Conservation (phyloP, 2,888 invertebrate species). For the Chorisops tibialis region DNA sequence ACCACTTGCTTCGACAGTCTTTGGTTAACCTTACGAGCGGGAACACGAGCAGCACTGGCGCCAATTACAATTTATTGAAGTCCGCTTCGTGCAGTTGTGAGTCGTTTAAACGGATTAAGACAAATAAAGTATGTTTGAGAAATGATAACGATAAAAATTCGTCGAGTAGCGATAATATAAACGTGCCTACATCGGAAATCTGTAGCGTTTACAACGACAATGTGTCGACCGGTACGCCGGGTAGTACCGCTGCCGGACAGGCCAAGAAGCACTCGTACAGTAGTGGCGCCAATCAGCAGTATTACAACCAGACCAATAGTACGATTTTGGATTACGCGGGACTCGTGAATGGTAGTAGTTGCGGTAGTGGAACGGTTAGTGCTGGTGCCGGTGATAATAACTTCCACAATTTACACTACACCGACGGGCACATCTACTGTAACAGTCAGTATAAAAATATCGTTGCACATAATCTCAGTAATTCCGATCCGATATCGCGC, state of each 20-base stretch:
- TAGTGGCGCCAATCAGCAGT: constrained; percentile 16
- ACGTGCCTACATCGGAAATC: constrained; percentile 27
- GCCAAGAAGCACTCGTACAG: constrained; percentile 14
- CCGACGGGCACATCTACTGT: constrained; percentile 36
- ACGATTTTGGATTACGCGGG: constrained; percentile 41
- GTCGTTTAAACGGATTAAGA: constrained; percentile 41
- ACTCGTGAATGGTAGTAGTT: constrained; percentile 37
- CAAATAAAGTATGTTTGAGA: constrained; percentile 37
- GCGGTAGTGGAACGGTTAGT: constrained; percentile 27
- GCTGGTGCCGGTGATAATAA: constrained; percentile 30
- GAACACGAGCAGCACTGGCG: constrained; percentile 39
- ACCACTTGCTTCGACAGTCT: constrained; percentile 51
- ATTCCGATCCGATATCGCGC: constrained; percentile 42
- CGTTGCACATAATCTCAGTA: constrained; percentile 41
- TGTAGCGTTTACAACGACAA: constrained; percentile 29
- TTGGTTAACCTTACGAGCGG: constrained; percentile 50
- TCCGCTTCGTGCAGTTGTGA: constrained; percentile 46
- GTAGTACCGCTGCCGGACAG: constrained; percentile 20
- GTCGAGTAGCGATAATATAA: constrained; percentile 36
- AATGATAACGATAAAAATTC: constrained; percentile 32
- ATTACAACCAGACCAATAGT: constrained; percentile 30
- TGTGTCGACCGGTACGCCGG: constrained; percentile 28
- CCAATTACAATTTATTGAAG: constrained; percentile 39
- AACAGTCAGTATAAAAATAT: constrained; percentile 34
- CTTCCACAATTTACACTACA: constrained; percentile 34